These are phyloP conservation scores for Nomada ferruginata DNA, from an alignment of 2,888 invertebrate genomes.

Conservation along the genomic window DNA sequence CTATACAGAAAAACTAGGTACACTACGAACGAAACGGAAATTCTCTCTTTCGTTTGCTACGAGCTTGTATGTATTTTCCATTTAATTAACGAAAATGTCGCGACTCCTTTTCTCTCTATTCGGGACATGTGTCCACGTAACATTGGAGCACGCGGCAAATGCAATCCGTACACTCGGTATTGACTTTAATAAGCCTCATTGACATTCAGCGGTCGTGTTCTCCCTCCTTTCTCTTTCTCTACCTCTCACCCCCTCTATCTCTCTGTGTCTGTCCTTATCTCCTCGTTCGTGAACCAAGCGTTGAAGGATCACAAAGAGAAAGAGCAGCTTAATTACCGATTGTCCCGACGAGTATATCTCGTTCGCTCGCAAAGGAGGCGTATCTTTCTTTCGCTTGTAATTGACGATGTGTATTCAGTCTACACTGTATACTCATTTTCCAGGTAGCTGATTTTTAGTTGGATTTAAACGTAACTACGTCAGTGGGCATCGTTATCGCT, in stretches of 20 bases:
- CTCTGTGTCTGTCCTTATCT: constrained; percentile 2
- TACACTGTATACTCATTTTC: too few species aligned
- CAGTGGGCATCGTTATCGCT: too few species aligned
- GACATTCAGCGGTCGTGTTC: constrained; percentile 58
- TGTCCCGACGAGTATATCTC: constrained; percentile 34
- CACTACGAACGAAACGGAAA: background rate
- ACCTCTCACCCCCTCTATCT: too few species aligned
- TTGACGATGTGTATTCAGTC: background rate
- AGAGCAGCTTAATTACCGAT: constrained; percentile 55
- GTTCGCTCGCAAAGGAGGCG: constrained; percentile 46
- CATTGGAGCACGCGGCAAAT: constrained; percentile 32
- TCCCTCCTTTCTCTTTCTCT: background rate
- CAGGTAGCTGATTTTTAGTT: too few species aligned
- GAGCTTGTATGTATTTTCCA: background rate
- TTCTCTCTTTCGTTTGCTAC: background rate
- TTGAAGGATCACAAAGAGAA: constrained; percentile 15
- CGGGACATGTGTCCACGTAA: constrained; percentile 34
- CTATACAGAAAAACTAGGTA: background rate
- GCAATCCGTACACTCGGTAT: constrained; percentile 43
- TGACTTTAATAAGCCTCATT: constrained; percentile 67
- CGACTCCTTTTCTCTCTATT: constrained; percentile 3
- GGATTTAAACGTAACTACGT: too few species aligned
- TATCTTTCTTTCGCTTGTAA: constrained; percentile 34
- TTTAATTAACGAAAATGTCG: constrained; percentile 18
- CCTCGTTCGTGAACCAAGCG: background rate